Conservation (phyloP, 2,888 invertebrate genomes). For the Noctuana brunneofusca region DNA sequence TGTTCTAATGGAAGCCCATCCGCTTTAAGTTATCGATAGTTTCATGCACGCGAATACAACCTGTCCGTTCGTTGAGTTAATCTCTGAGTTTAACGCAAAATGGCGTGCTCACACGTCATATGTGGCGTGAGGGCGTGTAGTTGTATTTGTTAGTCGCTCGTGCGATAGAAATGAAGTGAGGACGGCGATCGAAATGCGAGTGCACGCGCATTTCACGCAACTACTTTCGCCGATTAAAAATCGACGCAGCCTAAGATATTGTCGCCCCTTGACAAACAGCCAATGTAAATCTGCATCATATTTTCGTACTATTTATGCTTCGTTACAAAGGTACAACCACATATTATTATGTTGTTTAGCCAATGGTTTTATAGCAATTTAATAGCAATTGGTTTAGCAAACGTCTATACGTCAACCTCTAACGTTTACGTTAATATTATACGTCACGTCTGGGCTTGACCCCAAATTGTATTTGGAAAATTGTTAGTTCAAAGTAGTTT, state of each 20-base stretch:
- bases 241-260: constrained; percentile 54
- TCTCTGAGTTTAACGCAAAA: constrained; percentile 4
- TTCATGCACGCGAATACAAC: constrained; percentile 6
- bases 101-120: not conserved
- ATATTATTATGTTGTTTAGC: no score
- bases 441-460: no score
- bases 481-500: no score
- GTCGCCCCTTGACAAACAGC: constrained; percentile 57
- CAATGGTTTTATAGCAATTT: no score
- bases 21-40: constrained; percentile 3
- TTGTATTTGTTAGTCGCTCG: constrained; percentile 7
- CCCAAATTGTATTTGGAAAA: no score
- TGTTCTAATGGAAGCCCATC: constrained; percentile 8
- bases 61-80: constrained; percentile 4
- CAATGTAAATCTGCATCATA: constrained; percentile 3
- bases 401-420: no score
- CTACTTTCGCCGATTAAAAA: constrained; percentile 78
- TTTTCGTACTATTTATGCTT: not conserved
- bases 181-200: constrained; percentile 56
- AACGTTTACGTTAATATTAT: no score
- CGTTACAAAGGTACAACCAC: no score
- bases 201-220: constrained; percentile 68
- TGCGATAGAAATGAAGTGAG: constrained; percentile 40
- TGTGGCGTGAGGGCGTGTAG: not conserved
- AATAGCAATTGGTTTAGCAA: no score